Base-by-base conservation (phyloP, 2,797 vertebrate species). In the Danio choprae region DNA sequence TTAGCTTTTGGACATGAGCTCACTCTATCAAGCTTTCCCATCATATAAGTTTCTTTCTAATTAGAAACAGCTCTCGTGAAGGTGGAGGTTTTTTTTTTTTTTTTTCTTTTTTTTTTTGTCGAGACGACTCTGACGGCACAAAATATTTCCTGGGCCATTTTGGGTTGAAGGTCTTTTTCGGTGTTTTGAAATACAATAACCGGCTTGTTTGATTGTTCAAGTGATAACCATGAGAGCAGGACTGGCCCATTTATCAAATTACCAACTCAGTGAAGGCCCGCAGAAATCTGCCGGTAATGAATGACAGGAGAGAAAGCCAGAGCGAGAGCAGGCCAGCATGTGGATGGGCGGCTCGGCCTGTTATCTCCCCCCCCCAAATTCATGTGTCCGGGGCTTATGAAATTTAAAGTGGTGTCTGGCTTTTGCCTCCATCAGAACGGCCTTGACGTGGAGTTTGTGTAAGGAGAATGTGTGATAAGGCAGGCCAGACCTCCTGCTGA, bases 341-440 rank as follows among this genome's bases (percentile, higher is more conserved):
- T 74, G 76, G 69, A 85, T 15, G 55, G 81, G 67, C 74, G 76
- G 69, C 77, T 82, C 86, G 58, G 74, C 84, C 73, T 88, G 83
- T 86, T 86, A 87, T 88, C 80, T 81, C 74, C 53, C 55, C 73
- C 38, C 50, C 70, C 77, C 58, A 81, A 87, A 85, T 84, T n/a
- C 71, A 59, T 86, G 79, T 87, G 87, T 90, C 85, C 82, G 73
- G 84, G 80, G 83, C 84, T 90, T 89, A 90, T 88, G 87, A 90
- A 89, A 88, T 89, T 87, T 88, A 90, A 88, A 88, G 87, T 87
- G 87, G 86, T 88, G 86, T 88, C 87, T 90, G 87, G 85, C 83
- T 87, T 89, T 87, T 86, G 85, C 85, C 86, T 89, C 81, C 86
- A 86, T 85, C 86, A 84, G 87, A 84, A 84, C 36, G 84, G 87